These are phyloP conservation scores for Alauda arvensis DNA, from an alignment of 2,797 vertebrate species.

Conservation along the genomic window DNA sequence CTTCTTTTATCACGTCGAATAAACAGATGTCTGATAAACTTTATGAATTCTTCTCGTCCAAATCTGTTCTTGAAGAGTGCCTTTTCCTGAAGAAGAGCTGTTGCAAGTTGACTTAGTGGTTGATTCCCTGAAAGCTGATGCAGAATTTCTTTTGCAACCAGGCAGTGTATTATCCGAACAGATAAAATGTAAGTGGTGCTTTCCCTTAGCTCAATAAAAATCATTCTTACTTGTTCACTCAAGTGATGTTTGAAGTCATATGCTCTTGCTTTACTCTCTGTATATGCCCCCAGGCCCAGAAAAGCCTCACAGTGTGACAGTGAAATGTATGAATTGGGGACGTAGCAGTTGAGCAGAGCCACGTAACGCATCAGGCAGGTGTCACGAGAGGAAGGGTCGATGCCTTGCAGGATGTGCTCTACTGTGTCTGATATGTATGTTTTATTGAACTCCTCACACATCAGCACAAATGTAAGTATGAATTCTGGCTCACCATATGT, in stretches of 20 bases:
- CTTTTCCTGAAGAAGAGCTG: constrained; percentile 70
- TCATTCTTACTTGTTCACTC: constrained; percentile 74
- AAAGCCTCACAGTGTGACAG: constrained; percentile 83
- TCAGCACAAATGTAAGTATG: constrained; percentile 82
- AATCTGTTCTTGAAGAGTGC: constrained; percentile 80
- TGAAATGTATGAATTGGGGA: constrained; percentile 80
- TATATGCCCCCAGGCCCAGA: constrained; percentile 60
- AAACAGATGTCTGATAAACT: constrained; percentile 77
- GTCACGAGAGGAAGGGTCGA: constrained; percentile 63
- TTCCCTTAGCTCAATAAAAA: constrained; percentile 81
- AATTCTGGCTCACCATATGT: constrained; percentile 59
- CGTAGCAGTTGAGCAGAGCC: constrained; percentile 80
- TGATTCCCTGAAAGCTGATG: constrained; percentile 69
- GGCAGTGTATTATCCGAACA: constrained; percentile 80
- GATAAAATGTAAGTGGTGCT: constrained; percentile 74
- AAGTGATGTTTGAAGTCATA: constrained; percentile 72
- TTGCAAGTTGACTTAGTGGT: constrained; percentile 75
- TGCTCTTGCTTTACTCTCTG: constrained; percentile 47
- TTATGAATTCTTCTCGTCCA: constrained; percentile 73
- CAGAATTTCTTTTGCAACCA: constrained; percentile 83
- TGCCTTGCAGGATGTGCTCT: constrained; percentile 71
- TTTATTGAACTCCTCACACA: constrained; percentile 77
- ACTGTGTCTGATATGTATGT: constrained; percentile 73
- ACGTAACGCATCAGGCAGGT: constrained; percentile 77
- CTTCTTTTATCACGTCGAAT: constrained; percentile 75